These are phyloP conservation scores for Galerucella nymphaeae DNA, from an alignment of 2,888 invertebrate species.

Conservation along the genomic window DNA sequence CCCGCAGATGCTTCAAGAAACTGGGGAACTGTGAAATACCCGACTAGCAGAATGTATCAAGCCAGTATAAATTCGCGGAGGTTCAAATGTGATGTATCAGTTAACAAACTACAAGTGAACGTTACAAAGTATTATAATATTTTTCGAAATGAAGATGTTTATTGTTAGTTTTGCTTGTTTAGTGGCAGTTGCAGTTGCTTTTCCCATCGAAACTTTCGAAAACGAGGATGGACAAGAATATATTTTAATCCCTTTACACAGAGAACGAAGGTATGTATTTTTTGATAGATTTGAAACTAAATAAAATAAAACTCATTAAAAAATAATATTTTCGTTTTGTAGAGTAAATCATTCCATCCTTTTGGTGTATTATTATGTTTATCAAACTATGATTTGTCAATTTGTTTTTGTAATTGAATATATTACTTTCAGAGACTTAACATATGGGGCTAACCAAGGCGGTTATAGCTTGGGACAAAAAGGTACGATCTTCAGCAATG, in stretches of 20 bases:
- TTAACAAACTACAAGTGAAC: background rate
- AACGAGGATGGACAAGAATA: conserved; percentile 44
- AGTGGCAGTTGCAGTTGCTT: conserved; percentile 34
- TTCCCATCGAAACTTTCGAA: conserved; percentile 41
- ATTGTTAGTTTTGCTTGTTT: conserved; percentile 24
- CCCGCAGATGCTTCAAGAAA: background rate
- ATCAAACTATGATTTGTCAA: background rate
- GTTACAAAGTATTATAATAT: background rate
- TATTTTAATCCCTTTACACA: conserved; percentile 37
- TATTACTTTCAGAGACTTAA: conserved; percentile 18
- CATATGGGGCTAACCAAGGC: conserved; percentile 12
- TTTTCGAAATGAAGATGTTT: conserved; percentile 39
- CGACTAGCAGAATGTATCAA: background rate
- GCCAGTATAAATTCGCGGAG: background rate
- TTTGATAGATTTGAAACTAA: too few species aligned
- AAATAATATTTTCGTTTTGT: background rate
- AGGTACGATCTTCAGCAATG: conserved; percentile 36
- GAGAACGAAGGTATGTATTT: conserved; percentile 41
- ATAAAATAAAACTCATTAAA: too few species aligned
- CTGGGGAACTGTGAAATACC: background rate
- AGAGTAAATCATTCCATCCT: background rate
- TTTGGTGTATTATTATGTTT: background rate
- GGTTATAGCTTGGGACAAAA: conserved; percentile 21
- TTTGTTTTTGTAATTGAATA: background rate
- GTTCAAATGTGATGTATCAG: background rate